These are phyloP conservation scores for Heliocidaris tuberculata DNA, from an alignment of 35 echinoderm and acorn worm genomes.

Conservation along the genomic window DNA sequence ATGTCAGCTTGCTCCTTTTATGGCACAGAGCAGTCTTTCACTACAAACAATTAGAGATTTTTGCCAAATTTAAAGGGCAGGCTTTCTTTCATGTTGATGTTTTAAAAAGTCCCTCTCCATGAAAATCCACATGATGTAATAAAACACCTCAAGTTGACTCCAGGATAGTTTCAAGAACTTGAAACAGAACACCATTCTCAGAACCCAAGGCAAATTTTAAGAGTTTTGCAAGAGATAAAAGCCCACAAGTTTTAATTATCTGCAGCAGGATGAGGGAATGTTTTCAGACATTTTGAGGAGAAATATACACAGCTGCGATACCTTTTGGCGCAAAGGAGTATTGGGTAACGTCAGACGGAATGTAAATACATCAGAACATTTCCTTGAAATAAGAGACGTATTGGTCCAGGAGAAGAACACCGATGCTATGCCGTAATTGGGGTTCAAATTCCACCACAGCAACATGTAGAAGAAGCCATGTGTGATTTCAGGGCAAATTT, in stretches of 20 bases:
- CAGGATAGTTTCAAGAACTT: neutral
- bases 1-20: no score
- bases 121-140: neutral
- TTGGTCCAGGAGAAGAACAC: neutral
- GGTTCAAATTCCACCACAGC: conserved; percentile 28
- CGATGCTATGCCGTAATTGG: neutral
- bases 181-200: neutral
- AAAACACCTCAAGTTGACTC: neutral
- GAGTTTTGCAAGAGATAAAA: conserved; percentile 11
- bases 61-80: neutral
- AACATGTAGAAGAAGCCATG: neutral
- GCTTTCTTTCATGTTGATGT: neutral
- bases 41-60: neutral
- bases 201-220: neutral
- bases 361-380: conserved; percentile 29
- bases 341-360: neutral
- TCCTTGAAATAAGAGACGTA: neutral
- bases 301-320: conserved; percentile 5
- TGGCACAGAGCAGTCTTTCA: no score
- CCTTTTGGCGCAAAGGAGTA: neutral
- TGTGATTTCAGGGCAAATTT: conserved; percentile 38
- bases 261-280: neutral
- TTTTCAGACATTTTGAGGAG: conserved; percentile 16
- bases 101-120: neutral
- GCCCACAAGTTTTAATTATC: neutral